Evolutionary conservation across 2,113 vertebrate genomes (phyloP), one percentile per base, ranked within the genome.

Genomic region (Phoenicopterus ruber): DNA sequence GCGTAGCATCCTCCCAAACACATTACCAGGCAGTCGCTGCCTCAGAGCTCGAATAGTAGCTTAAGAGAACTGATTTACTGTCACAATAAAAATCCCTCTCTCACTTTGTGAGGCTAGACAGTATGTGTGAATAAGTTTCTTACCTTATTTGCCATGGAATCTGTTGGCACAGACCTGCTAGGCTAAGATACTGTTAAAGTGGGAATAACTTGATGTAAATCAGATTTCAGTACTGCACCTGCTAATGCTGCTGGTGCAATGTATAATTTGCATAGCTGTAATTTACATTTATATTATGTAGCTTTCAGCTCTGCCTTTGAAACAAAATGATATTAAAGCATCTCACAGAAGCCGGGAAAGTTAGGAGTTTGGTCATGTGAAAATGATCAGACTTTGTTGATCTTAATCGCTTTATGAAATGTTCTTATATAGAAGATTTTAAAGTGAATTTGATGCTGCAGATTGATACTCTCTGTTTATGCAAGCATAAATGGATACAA

Each of bases 231-330:
- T 67, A 77, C 38, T 38, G 76, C 69, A 94, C 44, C 69, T 93
- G 83, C 65, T 86, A 91, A 90, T 90, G 65, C 52, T 96, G 57
- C 55, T 94, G 40, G 62, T 84, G 61, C 54, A 91, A 77, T 22
- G n/a, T 70, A 72, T 65, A 79, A 97, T 89, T 82, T 93, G 52
- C 66, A 86, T 40, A 76, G 69, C 44, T 92, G 52, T 55, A 86
- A 95, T 96, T 93, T 92, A 67, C 55, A 87, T 92, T 79, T 94
- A 82, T 85, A 93, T 72, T 67, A 90, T 31, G 25, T 40, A 67
- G 52, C 42, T 88, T 91, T 61, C 71, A 62, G 52, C n/a, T 89
- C 61, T 73, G 70, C 36, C 62, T 87, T 72, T 90, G 70, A 88
- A 94, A 92, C 57, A 80, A 91, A 95, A 87, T 74, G 0, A 46